Evolutionary conservation across 2,797 vertebrate genomes (phyloP).

Genomic region (Tympanoctomys barrerae): DNA sequence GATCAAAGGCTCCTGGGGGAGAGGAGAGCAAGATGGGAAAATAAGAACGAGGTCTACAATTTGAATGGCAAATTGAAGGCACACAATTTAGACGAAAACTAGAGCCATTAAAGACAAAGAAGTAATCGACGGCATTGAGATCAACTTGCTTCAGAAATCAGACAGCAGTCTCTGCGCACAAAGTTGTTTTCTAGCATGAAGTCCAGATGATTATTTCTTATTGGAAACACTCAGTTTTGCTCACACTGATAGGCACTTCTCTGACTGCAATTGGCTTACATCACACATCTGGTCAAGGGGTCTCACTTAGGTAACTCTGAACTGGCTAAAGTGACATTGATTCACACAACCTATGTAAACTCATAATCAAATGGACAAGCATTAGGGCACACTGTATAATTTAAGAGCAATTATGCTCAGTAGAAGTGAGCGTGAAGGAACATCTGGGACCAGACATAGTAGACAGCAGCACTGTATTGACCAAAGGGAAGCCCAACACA

Average conservation of each 20-base stretch:
- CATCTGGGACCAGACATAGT: neutral
- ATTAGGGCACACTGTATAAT: neutral
- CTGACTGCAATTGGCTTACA: constrained; percentile 53
- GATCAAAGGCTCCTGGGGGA: neutral
- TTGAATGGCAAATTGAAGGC: constrained; percentile 20
- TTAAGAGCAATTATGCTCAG: neutral
- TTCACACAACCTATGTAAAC: constrained; percentile 51
- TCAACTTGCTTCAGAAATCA: constrained; percentile 34
- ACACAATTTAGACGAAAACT: neutral
- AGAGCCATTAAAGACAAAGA: constrained; percentile 51
- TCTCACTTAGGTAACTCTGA: constrained; percentile 15
- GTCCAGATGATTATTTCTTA: constrained; percentile 57
- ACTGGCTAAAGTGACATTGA: neutral
- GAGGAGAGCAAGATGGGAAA: constrained; percentile 12
- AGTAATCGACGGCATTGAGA: neutral
- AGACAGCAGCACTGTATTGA: neutral
- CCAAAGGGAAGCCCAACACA: neutral
- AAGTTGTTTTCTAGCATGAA: constrained; percentile 41
- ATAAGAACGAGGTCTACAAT: neutral
- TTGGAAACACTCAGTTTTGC: constrained; percentile 60
- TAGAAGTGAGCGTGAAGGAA: constrained; percentile 5
- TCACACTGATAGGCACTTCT: constrained; percentile 45
- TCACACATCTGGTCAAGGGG: constrained; percentile 18
- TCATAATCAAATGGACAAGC: neutral
- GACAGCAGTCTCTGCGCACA: neutral